Evolutionary conservation across 2,113 vertebrate species (phyloP).

Genomic region (Salvelinus fontinalis): DNA sequence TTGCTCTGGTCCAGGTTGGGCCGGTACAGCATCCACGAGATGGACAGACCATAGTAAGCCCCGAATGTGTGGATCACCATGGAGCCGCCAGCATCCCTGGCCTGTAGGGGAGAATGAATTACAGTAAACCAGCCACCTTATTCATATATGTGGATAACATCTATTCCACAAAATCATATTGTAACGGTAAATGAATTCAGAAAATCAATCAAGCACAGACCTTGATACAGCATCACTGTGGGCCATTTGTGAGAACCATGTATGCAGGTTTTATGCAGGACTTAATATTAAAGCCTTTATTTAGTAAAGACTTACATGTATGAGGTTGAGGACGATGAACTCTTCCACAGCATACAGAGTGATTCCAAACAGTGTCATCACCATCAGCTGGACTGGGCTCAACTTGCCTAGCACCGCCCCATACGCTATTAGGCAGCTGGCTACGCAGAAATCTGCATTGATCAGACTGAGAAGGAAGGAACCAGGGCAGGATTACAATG

Average conservation of each 20-base stretch:
- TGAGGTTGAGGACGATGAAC: slow-evolving; percentile 82
- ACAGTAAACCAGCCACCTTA: neutral
- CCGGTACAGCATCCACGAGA: slow-evolving; percentile 90
- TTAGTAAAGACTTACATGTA: slow-evolving; percentile 79
- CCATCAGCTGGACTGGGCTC: slow-evolving; percentile 90
- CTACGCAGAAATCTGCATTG: slow-evolving; percentile 96
- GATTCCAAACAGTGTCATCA: slow-evolving; percentile 92
- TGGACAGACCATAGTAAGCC: slow-evolving; percentile 90
- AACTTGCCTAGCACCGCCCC: slow-evolving; percentile 92
- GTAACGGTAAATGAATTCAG: neutral
- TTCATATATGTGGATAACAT: neutral
- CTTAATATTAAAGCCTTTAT: too few relatives aligned
- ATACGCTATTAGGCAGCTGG: slow-evolving; percentile 89
- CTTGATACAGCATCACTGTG: neutral
- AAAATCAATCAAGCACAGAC: neutral
- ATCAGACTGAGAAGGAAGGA: slow-evolving; percentile 79
- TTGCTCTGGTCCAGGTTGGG: slow-evolving; percentile 78
- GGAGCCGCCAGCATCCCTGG: slow-evolving; percentile 92
- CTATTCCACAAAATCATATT: neutral
- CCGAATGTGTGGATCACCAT: slow-evolving; percentile 98
- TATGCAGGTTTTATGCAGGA: too few relatives aligned
- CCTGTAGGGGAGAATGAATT: slow-evolving; percentile 68
- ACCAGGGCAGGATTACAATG: neutral
- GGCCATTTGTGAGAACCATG: neutral
- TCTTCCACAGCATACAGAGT: slow-evolving; percentile 91